Base-by-base conservation (phyloP, 2,797 vertebrate species). In the Siniperca undulata region DNA sequence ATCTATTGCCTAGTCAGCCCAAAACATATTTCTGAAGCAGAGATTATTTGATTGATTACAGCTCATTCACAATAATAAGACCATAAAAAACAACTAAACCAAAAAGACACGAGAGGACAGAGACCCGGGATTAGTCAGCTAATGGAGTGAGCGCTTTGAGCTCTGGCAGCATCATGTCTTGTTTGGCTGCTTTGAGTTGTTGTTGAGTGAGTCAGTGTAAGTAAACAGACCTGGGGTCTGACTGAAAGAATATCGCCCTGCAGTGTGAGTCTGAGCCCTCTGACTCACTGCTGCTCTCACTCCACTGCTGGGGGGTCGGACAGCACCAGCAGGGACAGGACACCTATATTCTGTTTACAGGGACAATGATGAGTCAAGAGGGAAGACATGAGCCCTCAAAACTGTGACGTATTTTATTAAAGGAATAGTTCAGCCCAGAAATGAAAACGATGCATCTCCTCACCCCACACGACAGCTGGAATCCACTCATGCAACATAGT, bases 211-310 rank as follows among this genome's bases (percentile, higher is more conserved):
- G 71, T 85, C 67, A 70, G 73, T 61, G 62, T 38, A 42, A 65
- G 80, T 79, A 71, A 86, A 88, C 80, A 81, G 71, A 59, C 59
- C 73, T 20, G 3, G 71, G 81, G 77, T 87, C 85, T 77, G 76
- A 66, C 72, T 78, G 53, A 69, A 83, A 82, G 80, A 90, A 89
- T 87, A 85, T 90, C 13, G 46, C 83, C 78, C 80, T 77, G 64
- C 77, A 27, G 86, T 81, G 84, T 20, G 82, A 90, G 72, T 58
- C 76, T 36, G 60, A 82, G 66, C 58, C 80, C 65, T 60, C 85
- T 86, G 84, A 89, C 64, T 89, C 88, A 80, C 74, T 3, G 64
- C 79, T 68, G 71, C 72, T 34, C 46, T 22, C 14, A 3, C 30
- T 48, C 38, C 66, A 22, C 71, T 46, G 48, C 30, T 53, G 38